Base-by-base conservation (phyloP, 2,113 vertebrate genomes). In the Phylloscopus whistleri region DNA sequence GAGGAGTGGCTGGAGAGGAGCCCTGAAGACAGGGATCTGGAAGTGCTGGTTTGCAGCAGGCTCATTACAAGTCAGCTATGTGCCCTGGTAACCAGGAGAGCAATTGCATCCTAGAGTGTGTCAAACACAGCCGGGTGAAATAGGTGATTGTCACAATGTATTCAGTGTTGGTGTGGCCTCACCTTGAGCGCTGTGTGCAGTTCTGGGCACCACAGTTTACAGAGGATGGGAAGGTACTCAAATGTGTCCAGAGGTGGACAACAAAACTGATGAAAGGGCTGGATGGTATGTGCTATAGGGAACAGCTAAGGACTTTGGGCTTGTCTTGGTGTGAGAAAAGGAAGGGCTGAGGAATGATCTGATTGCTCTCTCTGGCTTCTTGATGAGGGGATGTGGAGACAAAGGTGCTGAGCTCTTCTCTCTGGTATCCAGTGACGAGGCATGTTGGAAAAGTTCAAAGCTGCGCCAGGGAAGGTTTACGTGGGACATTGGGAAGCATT, bases 101-200 rank as follows among this genome's bases (percentile, higher is more conserved):
- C 39, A 68, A 39, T 16, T 0, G 0, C 24, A 44, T 27, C 27
- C 21, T 58, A 27, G 19, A 16, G 4, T 55, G 11, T 51, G n/a
- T 66, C 27, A 48, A 51, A 46, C 30, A 33, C 21, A 66, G 23
- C 6, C 2, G 1, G 28, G 18, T n/a, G 22, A 35, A 44, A 66
- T 14, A 6, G 26, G 6, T 30, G 46, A 46, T 66, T 1, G 1
- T 56, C 28, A 33, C 0, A 0, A 11, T n/a, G 15, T 27, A 16
- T 73, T 89, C 8, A 43, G 7, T 7, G 19, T 10, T 46, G 39
- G 9, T 60, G 24, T 14, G 17, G 30, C 39, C 48, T 75, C 9
- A 22, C 16, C 11, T 60, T 68, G 46, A 60, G 46, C 16, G 7
- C 16, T 48, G 16, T 12, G 30, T n/a, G 16, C 39, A 48, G 1